Evolutionary conservation across 2,888 invertebrate genomes (phyloP).

Genomic region (Machimus rusticus): DNA sequence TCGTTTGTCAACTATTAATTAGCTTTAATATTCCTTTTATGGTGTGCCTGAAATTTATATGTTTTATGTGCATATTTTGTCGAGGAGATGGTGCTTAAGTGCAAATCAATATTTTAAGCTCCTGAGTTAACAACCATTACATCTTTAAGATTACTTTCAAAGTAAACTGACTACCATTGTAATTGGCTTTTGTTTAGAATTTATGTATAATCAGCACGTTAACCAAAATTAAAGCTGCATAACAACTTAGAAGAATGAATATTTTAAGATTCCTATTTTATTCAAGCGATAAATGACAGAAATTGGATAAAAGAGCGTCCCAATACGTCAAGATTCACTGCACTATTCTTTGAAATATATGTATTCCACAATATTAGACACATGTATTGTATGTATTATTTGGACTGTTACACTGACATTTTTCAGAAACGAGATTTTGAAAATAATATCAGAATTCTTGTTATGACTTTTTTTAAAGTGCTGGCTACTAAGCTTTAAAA

Average conservation of each 20-base stretch:
- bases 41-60: neutral
- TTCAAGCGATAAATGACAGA: neutral
- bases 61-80: slow-evolving; percentile 13
- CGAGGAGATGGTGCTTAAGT: neutral
- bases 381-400: too few relatives aligned
- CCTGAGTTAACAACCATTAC: neutral
- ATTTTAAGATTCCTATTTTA: neutral
- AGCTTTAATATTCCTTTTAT: slow-evolving; percentile 36
- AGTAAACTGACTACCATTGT: neutral
- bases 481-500: too few relatives aligned
- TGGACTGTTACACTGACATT: too few relatives aligned
- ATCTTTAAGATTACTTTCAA: neutral
- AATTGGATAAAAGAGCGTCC: neutral
- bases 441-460: too few relatives aligned
- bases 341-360: too few relatives aligned
- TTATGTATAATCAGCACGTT: neutral
- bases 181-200: neutral
- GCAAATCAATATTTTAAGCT: slow-evolving; percentile 6
- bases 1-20: slow-evolving; percentile 41
- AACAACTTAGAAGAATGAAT: neutral
- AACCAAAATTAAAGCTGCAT: neutral
- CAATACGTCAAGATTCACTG: too few relatives aligned
- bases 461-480: too few relatives aligned
- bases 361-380: too few relatives aligned
- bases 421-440: too few relatives aligned